Evolutionary conservation across 2,113 vertebrate genomes (phyloP).

Genomic region (Myotis brandtii): DNA sequence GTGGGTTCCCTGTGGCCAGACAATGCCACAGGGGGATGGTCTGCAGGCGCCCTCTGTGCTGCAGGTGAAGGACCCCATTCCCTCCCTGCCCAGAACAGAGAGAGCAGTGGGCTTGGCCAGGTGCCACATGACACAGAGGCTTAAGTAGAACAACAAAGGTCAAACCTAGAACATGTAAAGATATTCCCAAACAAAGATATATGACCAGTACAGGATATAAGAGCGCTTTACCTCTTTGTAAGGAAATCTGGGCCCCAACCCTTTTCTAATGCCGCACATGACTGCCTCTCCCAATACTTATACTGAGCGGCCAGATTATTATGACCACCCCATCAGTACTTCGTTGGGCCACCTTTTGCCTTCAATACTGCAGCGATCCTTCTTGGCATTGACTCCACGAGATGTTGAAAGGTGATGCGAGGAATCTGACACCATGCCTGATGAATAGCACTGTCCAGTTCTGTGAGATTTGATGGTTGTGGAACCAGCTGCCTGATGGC

Average conservation of each 20-base stretch:
- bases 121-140: not conserved
- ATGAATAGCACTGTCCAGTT: too few species aligned
- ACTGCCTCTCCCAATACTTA: not conserved
- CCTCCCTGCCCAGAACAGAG: fast-evolving
- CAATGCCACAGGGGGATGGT: not conserved
- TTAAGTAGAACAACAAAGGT: not conserved
- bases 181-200: not conserved
- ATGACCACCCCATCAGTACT: too few species aligned
- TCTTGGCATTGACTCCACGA: too few species aligned
- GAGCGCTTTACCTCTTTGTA: not conserved
- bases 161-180: not conserved
- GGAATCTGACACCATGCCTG: too few species aligned
- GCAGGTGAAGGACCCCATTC: not conserved
- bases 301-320: too few species aligned
- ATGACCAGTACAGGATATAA: not conserved
- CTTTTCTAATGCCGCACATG: not conserved
- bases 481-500: too few species aligned
- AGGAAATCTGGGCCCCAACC: not conserved
- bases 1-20: not conserved
- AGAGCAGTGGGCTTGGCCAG: not conserved
- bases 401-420: too few species aligned
- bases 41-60: not conserved
- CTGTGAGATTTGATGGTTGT: too few species aligned
- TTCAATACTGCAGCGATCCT: too few species aligned
- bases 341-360: too few species aligned